phyloP scores from a whole-genome alignment of 1,140 invertebrate species.

The Arctopsyche grandis region DNA sequence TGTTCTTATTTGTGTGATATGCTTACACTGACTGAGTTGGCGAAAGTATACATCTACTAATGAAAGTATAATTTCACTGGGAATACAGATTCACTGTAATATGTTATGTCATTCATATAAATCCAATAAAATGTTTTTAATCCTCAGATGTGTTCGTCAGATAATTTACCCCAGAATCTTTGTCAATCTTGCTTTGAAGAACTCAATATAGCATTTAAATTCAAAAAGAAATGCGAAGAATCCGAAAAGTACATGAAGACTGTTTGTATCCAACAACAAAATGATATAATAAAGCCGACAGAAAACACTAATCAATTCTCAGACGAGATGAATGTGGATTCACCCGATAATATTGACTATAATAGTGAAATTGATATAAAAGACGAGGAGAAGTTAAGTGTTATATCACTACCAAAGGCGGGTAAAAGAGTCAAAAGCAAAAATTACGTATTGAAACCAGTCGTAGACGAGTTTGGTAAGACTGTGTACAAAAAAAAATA shows the following conservation, averaged over 20 bases:
- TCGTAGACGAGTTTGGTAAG: neutral
- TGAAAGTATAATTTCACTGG: too few species aligned
- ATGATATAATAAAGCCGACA: neutral
- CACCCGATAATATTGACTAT: neutral
- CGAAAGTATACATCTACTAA: too few species aligned
- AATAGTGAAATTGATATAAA: neutral
- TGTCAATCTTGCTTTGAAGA: constrained; percentile 61
- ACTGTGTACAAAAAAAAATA: constrained; percentile 52
- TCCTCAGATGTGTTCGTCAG: constrained; percentile 60
- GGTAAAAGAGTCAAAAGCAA: too few species aligned
- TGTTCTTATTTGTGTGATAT: too few species aligned
- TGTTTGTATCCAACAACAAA: constrained; percentile 20
- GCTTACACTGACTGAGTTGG: too few species aligned
- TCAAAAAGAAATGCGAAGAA: constrained; percentile 63
- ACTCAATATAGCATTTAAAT: constrained; percentile 62
- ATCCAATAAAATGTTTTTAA: too few species aligned
- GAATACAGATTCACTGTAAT: too few species aligned
- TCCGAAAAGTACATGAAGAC: constrained; percentile 54
- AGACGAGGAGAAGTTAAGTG: neutral
- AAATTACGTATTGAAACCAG: neutral
- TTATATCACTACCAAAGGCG: too few species aligned
- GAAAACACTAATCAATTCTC: neutral
- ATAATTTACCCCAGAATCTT: constrained; percentile 61
- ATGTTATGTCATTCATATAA: too few species aligned
- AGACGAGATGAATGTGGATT: neutral